Evolutionary conservation across 2,113 vertebrate species (phyloP).

Genomic region (Platycercus adscitus): DNA sequence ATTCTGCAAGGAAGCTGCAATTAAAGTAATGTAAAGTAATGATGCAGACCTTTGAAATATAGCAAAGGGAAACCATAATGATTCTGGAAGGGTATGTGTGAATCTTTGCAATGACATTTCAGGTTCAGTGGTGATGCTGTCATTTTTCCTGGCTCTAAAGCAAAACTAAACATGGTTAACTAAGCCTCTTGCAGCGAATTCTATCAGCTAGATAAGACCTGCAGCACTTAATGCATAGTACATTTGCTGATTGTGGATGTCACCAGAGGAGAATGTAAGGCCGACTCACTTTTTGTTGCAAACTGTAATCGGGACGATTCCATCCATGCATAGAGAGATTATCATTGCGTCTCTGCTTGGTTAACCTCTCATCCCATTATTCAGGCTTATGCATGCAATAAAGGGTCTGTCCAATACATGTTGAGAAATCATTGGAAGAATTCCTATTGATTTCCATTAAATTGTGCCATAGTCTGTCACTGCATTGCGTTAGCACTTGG

Average conservation of each 20-base stretch:
- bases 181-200: background rate
- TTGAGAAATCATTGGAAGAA: background rate
- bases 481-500: background rate
- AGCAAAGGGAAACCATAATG: background rate
- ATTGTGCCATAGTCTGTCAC: background rate
- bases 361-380: constrained; percentile 4
- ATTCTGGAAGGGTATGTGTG: background rate
- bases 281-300: background rate
- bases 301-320: background rate
- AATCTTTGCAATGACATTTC: background rate
- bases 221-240: constrained; percentile 21
- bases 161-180: constrained; percentile 22
- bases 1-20: background rate
- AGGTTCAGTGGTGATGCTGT: background rate
- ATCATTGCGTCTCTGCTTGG: background rate
- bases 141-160: constrained; percentile 20
- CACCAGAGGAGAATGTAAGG: background rate
- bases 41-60: constrained; percentile 4
- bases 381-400: background rate
- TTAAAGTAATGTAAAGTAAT: background rate
- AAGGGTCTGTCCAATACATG: background rate
- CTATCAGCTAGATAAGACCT: constrained; percentile 48
- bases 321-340: background rate
- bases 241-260: constrained; percentile 21
- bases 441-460: background rate